Conservation (phyloP, 2,113 vertebrate species). For the Muntiacus muntjak region DNA sequence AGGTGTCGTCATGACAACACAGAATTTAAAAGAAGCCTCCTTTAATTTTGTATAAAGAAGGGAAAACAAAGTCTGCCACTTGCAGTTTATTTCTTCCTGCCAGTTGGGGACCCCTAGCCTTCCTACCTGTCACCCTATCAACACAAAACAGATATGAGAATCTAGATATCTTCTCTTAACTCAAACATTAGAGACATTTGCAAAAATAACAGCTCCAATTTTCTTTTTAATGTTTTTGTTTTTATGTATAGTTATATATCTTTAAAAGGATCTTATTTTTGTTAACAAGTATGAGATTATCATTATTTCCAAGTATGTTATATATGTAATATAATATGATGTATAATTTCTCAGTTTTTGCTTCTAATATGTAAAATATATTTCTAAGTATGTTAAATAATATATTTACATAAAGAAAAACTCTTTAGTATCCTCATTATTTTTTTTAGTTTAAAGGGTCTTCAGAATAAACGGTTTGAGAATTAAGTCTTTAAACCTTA, state of each 20-base stretch:
- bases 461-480: not conserved
- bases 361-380: not conserved
- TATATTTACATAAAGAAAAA: not conserved
- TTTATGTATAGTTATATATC: not conserved
- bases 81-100: not conserved
- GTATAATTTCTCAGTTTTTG: not conserved
- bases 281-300: not conserved
- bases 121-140: not conserved
- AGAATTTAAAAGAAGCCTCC: not conserved
- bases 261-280: not conserved
- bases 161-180: not conserved
- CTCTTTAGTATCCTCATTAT: not conserved
- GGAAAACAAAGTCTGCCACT: not conserved
- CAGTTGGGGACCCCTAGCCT: not conserved
- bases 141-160: not conserved
- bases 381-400: not conserved
- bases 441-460: not conserved
- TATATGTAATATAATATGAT: not conserved
- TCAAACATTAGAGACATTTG: not conserved
- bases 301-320: not conserved
- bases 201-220: not conserved
- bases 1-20: fast-evolving
- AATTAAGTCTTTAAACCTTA: not conserved
- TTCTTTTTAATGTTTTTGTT: not conserved
- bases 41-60: not conserved